These are phyloP conservation scores for Callopanchax toddi DNA, from an alignment of 2,113 vertebrate species.

Conservation along the genomic window DNA sequence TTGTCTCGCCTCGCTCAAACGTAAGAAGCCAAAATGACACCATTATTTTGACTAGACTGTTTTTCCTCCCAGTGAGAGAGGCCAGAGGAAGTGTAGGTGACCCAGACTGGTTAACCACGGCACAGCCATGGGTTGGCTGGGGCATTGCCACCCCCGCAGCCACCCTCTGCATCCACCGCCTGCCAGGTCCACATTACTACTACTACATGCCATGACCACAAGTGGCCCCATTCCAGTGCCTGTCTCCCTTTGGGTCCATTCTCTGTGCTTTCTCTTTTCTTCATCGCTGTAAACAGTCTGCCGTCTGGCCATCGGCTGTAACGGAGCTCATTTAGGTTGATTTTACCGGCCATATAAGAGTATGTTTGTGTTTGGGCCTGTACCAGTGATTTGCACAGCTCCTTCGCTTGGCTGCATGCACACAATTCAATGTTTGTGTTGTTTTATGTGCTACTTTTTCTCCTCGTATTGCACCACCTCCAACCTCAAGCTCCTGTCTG, in stretches of 20 bases:
- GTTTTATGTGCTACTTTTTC: constrained; percentile 41
- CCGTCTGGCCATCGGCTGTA: constrained; percentile 49
- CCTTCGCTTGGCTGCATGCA: constrained; percentile 5
- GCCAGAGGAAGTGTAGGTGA: constrained; percentile 82
- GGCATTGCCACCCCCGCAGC: constrained; percentile 66
- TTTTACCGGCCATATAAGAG: constrained; percentile 46
- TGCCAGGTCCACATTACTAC: constrained; percentile 70
- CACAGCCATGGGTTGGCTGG: constrained; percentile 60
- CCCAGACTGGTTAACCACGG: constrained; percentile 76
- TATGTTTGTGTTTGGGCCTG: constrained; percentile 48
- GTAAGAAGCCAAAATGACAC: constrained; percentile 81
- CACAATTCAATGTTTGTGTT: constrained; percentile 10
- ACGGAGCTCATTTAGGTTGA: constrained; percentile 35
- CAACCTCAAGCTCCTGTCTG: constrained; percentile 42
- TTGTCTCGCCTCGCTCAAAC: constrained; percentile 67
- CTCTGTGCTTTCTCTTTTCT: constrained; percentile 41
- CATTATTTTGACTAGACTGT: constrained; percentile 87
- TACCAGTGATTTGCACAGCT: constrained; percentile 32
- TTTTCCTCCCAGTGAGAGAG: constrained; percentile 73
- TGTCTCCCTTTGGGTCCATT: constrained; percentile 45
- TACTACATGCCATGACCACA: constrained; percentile 68
- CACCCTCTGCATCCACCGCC: constrained; percentile 54
- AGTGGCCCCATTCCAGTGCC: constrained; percentile 56
- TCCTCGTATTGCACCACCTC: constrained; percentile 40
- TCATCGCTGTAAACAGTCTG: constrained; percentile 70